Conservation (phyloP, 2,113 vertebrate genomes). For the Herpetotheres cachinnans region DNA sequence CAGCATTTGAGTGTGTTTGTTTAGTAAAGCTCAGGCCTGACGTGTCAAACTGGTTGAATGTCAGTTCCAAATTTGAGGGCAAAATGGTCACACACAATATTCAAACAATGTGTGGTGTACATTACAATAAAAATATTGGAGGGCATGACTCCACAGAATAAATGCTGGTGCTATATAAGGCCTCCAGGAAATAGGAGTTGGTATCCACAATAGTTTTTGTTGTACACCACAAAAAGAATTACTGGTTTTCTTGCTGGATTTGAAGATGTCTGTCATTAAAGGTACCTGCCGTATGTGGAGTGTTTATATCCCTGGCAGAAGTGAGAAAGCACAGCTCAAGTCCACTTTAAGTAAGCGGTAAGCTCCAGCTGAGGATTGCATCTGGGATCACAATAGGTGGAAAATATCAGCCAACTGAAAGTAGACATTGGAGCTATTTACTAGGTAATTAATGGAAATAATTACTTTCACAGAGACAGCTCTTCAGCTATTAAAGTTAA, state of each 20-base stretch:
- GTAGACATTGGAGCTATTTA: background rate
- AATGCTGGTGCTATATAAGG: background rate
- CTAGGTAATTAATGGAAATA: background rate
- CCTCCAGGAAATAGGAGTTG: background rate
- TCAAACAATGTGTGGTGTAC: background rate
- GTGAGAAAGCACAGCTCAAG: background rate
- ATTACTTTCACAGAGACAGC: background rate
- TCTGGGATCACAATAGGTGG: background rate
- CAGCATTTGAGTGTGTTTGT: background rate
- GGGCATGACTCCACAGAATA: background rate
- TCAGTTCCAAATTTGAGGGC: slow-evolving; percentile 1
- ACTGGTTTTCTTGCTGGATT: background rate
- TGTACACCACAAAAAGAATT: background rate
- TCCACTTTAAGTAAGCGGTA: background rate
- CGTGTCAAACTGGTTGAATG: background rate
- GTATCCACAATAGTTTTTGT: background rate
- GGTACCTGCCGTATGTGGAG: background rate
- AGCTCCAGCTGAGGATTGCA: background rate
- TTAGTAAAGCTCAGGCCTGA: slow-evolving; percentile 23
- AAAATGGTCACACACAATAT: background rate
- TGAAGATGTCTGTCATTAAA: background rate
- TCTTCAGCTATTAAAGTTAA: background rate
- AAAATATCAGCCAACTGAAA: background rate
- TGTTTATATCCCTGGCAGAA: background rate
- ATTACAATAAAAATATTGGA: background rate